Evolutionary conservation across 1,140 invertebrate species (phyloP).

Genomic region (Reticulitermes speratus): DNA sequence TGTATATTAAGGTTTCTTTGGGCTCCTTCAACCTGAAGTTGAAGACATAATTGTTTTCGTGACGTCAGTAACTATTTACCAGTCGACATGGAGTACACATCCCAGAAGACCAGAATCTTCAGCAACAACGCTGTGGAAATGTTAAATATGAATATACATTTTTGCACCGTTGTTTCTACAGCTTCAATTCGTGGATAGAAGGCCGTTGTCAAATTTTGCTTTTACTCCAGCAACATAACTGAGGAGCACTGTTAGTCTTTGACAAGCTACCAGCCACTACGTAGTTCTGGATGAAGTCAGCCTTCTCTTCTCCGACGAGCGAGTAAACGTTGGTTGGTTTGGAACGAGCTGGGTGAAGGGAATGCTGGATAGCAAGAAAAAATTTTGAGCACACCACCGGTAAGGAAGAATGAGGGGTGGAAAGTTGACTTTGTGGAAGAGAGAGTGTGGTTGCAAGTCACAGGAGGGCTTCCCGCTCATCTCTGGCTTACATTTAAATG

Average conservation of each 20-base stretch:
- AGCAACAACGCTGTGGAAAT: too few relatives aligned
- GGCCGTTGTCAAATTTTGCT: neutral
- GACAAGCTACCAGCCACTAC: slow-evolving; percentile 16
- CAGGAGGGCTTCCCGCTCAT: neutral
- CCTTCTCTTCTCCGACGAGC: neutral
- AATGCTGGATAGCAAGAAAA: neutral
- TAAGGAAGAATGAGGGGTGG: neutral
- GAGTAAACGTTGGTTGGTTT: slow-evolving; percentile 10
- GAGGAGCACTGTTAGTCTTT: neutral
- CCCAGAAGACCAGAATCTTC: too few relatives aligned
- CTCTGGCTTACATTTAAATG: neutral
- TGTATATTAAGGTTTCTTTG: too few relatives aligned
- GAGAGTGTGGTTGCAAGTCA: neutral
- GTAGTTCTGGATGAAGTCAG: neutral
- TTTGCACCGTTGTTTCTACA: too few relatives aligned
- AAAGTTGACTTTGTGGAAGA: neutral
- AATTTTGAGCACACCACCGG: neutral
- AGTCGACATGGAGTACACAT: too few relatives aligned
- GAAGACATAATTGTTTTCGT: too few relatives aligned
- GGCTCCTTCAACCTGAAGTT: too few relatives aligned
- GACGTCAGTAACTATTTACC: too few relatives aligned
- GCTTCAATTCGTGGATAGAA: neutral
- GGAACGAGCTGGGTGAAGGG: neutral
- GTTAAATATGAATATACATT: too few relatives aligned
- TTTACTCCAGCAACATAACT: neutral